Evolutionary conservation across 1,140 invertebrate species (phyloP).

Genomic region (Drosophila pallidifrons): DNA sequence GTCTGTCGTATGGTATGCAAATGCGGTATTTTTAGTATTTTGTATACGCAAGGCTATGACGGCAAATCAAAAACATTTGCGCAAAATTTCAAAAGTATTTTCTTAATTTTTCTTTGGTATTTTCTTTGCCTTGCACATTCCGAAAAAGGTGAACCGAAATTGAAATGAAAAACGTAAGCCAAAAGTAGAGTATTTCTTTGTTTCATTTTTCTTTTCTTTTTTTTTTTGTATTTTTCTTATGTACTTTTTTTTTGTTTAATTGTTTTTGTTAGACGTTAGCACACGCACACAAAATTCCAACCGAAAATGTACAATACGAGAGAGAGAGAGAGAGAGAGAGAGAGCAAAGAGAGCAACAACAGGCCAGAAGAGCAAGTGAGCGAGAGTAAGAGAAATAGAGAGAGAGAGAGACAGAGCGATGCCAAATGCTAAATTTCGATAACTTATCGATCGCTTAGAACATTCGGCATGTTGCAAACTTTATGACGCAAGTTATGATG

Average conservation of each 20-base stretch:
- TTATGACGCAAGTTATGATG: constrained; percentile 52
- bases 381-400: constrained; percentile 9
- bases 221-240: too few relatives aligned
- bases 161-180: constrained; percentile 60
- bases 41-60: constrained; percentile 36
- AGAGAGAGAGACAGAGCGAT: constrained; percentile 28
- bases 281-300: constrained; percentile 84
- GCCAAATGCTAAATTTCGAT: neutral
- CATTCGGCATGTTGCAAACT: constrained; percentile 54
- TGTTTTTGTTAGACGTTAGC: constrained; percentile 72
- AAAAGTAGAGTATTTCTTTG: constrained; percentile 67
- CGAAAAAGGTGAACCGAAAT: constrained; percentile 40
- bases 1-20: constrained; percentile 52
- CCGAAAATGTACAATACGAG: constrained; percentile 73
- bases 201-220: constrained; percentile 34
- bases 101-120: constrained; percentile 12
- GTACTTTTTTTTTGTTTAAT: constrained; percentile 34
- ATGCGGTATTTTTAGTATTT: constrained; percentile 51
- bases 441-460: neutral
- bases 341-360: constrained; percentile 55
- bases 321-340: constrained; percentile 57
- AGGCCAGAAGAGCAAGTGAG: constrained; percentile 39
- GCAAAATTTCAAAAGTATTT: constrained; percentile 10
- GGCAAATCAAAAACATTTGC: constrained; percentile 15
- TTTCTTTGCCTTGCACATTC: constrained; percentile 41